phyloP scores from a whole-genome alignment of 2,797 vertebrate species.

The Galago senegalensis region DNA sequence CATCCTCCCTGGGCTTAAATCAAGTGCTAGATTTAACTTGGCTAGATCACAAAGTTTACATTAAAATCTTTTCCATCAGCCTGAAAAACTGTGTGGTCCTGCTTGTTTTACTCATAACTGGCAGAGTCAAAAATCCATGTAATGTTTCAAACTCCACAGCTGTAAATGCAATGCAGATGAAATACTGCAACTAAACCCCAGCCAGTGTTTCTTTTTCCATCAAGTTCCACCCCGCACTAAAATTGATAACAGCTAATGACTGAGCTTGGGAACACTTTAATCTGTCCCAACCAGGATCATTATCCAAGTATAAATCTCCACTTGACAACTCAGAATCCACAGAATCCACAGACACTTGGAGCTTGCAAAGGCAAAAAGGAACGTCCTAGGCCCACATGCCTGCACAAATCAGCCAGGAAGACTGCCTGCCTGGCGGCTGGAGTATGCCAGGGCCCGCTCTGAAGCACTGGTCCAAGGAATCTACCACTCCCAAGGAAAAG shows the following conservation, averaged over 20 bases:
- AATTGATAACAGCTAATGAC: conserved; percentile 53
- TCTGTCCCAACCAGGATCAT: conserved; percentile 4
- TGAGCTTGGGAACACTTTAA: background rate
- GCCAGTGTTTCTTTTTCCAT: conserved; percentile 70
- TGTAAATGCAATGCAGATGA: conserved; percentile 76
- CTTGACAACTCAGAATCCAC: conserved; percentile 43
- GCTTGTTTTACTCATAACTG: conserved; percentile 75
- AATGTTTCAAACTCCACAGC: conserved; percentile 77
- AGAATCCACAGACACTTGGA: conserved; percentile 42
- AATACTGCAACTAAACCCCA: conserved; percentile 6
- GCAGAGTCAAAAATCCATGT: conserved; percentile 71
- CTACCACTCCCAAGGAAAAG: conserved; percentile 6
- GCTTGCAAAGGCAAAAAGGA: background rate
- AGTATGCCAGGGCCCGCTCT: conserved; percentile 4
- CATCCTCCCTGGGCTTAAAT: conserved; percentile 53
- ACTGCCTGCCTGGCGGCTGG: background rate
- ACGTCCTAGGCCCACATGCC: background rate
- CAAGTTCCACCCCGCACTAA: conserved; percentile 11
- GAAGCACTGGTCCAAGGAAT: background rate
- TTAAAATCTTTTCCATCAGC: conserved; percentile 71
- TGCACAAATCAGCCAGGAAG: conserved; percentile 43
- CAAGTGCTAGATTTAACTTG: conserved; percentile 78
- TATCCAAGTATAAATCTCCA: conserved; percentile 50
- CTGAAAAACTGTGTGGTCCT: conserved; percentile 80
- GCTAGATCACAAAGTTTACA: conserved; percentile 71